phyloP scores from a whole-genome alignment of 64 coral and sea anemone genomes.

The Anthopleura sola region DNA sequence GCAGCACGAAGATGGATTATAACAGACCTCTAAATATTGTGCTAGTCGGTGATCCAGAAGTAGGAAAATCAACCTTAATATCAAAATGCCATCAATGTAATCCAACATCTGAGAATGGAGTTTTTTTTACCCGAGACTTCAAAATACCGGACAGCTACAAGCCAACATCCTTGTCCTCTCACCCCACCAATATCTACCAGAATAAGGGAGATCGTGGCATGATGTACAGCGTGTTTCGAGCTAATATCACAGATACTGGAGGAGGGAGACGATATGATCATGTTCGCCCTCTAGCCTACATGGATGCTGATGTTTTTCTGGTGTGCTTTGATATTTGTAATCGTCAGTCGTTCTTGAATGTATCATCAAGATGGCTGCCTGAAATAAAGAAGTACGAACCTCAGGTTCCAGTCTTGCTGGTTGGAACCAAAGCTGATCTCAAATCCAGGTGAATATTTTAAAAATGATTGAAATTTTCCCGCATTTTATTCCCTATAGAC shows the following conservation, averaged over 20 bases:
- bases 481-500: too few relatives aligned
- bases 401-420: constrained; percentile 28
- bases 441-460: background rate
- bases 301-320: constrained; percentile 43
- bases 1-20: background rate
- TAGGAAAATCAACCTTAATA: constrained; percentile 52
- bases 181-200: constrained; percentile 17
- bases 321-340: constrained; percentile 54
- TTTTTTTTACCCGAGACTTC: constrained; percentile 13
- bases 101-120: constrained; percentile 27
- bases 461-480: too few relatives aligned
- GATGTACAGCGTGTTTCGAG: constrained; percentile 31
- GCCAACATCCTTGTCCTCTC: constrained; percentile 18
- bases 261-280: constrained; percentile 8
- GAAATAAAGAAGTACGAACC: constrained; percentile 37
- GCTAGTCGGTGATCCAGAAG: constrained; percentile 37
- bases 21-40: constrained; percentile 43
- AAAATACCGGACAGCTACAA: background rate
- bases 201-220: background rate
- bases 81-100: constrained; percentile 27
- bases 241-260: constrained; percentile 51
- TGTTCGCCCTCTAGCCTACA: constrained; percentile 42
- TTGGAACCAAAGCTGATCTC: constrained; percentile 49
- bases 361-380: constrained; percentile 39
- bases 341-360: constrained; percentile 49